Percentiles rank a stretch among this genome's conserved stretches.
Evolutionary conservation across 1,140 invertebrate genomes (phyloP).

Genomic region (Drosophila kikkawai): DNA sequence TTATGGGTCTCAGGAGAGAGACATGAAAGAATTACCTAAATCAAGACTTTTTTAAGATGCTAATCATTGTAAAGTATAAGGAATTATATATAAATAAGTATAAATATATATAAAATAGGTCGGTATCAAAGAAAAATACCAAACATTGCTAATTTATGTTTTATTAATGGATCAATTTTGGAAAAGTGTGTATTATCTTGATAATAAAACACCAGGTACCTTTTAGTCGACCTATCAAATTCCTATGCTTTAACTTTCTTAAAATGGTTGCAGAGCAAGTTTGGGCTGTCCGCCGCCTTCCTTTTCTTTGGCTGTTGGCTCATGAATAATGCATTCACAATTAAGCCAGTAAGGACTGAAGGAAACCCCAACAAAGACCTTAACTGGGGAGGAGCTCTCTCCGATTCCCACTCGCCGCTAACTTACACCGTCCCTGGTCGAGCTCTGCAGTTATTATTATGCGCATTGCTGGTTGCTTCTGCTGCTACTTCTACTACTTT

Average conservation of each 20-base stretch:
- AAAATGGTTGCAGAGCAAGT: conserved; percentile 20
- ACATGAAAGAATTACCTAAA: background rate
- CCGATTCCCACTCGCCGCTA: conserved; percentile 2
- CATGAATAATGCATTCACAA: conserved; percentile 82
- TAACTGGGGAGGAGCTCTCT: conserved; percentile 24
- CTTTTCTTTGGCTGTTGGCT: conserved; percentile 44
- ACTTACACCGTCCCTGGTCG: conserved; percentile 8
- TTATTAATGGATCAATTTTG: no score
- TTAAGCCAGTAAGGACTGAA: conserved; percentile 65
- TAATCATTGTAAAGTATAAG: background rate
- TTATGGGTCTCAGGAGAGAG: background rate
- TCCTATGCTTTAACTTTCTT: conserved; percentile 4
- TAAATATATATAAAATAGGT: background rate
- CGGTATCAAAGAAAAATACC: background rate
- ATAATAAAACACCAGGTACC: conserved; percentile 1
- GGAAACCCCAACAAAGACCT: conserved; percentile 41
- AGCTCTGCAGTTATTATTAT: conserved; percentile 68
- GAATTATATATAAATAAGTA: no score
- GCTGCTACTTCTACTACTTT: conserved; percentile 9
- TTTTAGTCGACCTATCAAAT: background rate
- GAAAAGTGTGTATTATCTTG: no score
- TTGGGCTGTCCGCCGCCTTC: conserved; percentile 34
- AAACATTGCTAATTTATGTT: no score
- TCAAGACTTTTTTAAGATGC: background rate
- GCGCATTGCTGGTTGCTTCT: conserved; percentile 34